Evolutionary conservation across 1,140 invertebrate species (phyloP), one percentile per base, ranked within the genome.

Genomic region (Sminthurides bifidus): DNA sequence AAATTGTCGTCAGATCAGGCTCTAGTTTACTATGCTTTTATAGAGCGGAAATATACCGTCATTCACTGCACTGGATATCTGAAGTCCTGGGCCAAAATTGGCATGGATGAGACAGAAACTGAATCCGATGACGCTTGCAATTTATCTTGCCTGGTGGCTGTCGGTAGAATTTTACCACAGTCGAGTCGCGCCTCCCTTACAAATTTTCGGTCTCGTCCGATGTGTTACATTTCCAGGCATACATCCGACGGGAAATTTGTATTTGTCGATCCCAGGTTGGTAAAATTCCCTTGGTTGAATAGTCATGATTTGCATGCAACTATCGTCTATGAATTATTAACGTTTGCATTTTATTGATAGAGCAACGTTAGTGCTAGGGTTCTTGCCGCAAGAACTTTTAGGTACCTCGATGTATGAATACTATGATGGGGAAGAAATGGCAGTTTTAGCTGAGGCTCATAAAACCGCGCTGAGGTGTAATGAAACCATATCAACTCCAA

Each of bases 381-480:
- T 87, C 73, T 74, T 94, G 48, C 90, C 90, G 2, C 92, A 95
- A 74, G 91, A 95, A 74, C 71, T 95, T 23, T 71, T 93, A 15
- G 90, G 90, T 8, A 90, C 87, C 1, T 92, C 87, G 65, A 84
- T 93, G 74, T 94, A 93, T 70, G 91, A 94, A 70, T 92, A 92
- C 73, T 91, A 86, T 67, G 81, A 87, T 67, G 82, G 82, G 52
- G 83, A 88, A 44, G 90, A 93, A 69, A 83, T 93, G 56, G 72
- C 78, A 15, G 76, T 79, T 6, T 73, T 95, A 52, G 84, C 87
- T 23, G 82, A 91, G 65, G 80, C 83, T 45, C 91, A 94, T 71
- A 86, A 90, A 76, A 75, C 80, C 63, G 84, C 81, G 2, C 74
- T 91, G 37, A 77, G 84, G 65, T 73, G 73, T n/a, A 71, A 73